These are phyloP conservation scores for Ecdyonurus torrentis DNA, from an alignment of 2,888 invertebrate genomes.

Conservation along the genomic window DNA sequence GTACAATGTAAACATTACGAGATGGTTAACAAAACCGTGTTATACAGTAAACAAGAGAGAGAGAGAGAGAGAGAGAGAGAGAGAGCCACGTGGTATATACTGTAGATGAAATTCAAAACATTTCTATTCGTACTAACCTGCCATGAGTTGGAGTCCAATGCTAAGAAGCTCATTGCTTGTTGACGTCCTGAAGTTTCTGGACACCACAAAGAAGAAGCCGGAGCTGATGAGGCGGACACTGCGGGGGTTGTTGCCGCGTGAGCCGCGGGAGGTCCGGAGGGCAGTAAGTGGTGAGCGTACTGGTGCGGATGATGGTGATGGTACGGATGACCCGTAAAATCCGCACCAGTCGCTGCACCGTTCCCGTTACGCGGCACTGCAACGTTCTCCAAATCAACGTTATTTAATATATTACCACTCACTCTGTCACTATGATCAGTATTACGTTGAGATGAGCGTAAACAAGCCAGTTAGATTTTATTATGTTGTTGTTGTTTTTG, in stretches of 20 bases:
- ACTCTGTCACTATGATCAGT: neutral
- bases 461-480: neutral
- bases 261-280: neutral
- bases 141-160: conserved; percentile 15
- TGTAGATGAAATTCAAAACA: no score
- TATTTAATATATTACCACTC: neutral
- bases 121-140: no score
- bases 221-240: neutral
- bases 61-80: no score
- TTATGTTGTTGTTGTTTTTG: no score
- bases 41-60: no score
- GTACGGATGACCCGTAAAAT: neutral
- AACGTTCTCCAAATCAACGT: no score
- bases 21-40: no score
- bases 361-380: neutral
- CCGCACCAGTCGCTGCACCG: neutral
- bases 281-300: neutral
- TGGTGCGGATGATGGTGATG: neutral
- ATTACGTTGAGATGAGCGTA: neutral
- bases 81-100: no score
- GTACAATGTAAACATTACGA: no score
- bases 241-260: neutral
- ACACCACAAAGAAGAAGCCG: neutral
- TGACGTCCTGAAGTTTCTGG: neutral
- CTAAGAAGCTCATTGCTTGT: conserved; percentile 13